Conservation (phyloP, 1,140 invertebrate species). For the Solenopsis invicta region DNA sequence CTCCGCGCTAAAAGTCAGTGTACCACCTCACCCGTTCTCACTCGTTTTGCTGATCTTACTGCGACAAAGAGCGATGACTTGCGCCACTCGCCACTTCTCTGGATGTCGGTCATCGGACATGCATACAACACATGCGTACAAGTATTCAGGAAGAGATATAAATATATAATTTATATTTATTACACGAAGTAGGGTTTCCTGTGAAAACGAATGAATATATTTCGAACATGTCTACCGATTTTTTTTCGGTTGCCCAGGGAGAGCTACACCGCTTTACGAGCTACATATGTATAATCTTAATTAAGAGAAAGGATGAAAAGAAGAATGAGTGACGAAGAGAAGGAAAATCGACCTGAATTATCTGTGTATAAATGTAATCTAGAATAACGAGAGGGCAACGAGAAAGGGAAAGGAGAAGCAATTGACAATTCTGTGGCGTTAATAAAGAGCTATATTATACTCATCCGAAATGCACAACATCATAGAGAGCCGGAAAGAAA, state of each 20-base stretch:
- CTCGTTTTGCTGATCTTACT: slow-evolving; percentile 25
- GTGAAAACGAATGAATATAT: slow-evolving; percentile 22
- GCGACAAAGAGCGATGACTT: slow-evolving; percentile 5
- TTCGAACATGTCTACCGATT: slow-evolving; percentile 67
- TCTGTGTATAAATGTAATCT: slow-evolving; percentile 55
- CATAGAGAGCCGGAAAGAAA: slow-evolving; percentile 78
- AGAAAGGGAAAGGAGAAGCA: slow-evolving; percentile 46
- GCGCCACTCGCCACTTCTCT: slow-evolving; percentile 56
- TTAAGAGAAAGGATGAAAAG: slow-evolving; percentile 7
- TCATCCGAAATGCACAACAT: slow-evolving; percentile 81
- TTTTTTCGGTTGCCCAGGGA: slow-evolving; percentile 15
- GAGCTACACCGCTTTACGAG: slow-evolving; percentile 12
- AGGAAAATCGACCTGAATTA: slow-evolving; percentile 55
- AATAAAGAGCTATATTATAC: slow-evolving; percentile 74
- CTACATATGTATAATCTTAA: slow-evolving; percentile 12
- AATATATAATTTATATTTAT: slow-evolving; percentile 64
- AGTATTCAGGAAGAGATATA: slow-evolving; percentile 43
- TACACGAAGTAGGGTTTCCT: slow-evolving; percentile 31
- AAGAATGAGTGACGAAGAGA: neutral
- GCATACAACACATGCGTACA: slow-evolving; percentile 14
- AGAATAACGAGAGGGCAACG: slow-evolving; percentile 51
- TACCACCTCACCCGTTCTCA: slow-evolving; percentile 47
- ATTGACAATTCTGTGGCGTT: slow-evolving; percentile 67
- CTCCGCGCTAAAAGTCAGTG: slow-evolving; percentile 57
- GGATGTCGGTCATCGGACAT: slow-evolving; percentile 15